Evolutionary conservation across 2,888 invertebrate genomes (phyloP), one percentile per base, ranked within the genome.

Genomic region (Lasius fuliginosus): DNA sequence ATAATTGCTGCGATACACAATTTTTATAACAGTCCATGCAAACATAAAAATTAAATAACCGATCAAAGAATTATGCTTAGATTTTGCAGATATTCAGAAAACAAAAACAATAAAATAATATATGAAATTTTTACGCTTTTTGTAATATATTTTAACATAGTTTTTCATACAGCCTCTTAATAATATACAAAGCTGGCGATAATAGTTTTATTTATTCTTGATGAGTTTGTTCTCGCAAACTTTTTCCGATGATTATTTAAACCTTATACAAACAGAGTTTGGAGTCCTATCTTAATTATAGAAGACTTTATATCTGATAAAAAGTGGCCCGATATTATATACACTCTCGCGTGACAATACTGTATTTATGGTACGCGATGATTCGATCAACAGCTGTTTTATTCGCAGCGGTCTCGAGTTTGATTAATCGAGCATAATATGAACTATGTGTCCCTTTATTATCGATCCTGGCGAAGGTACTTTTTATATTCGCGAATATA

Each of bases 341-440:
- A 12, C 18, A 15, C 40, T 36, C 11, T 69, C 42, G 30, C 56
- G 53, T 77, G 68, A 76, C 36, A n/a, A 69, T 30, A 15, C 9
- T 23, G 11, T 15, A 58, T 36, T 69, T 42, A 0, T 53, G n/a
- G 6, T 1, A 18, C 3, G 3, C n/a, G 30, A 77, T 69, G 11
- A 58, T 42, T 77, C 30, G 69, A 58, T 69, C 69, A 69, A 58
- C 69, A 58, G 42, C 40, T 42, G 42, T 42, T 77, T 71, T 40
- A 53, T 58, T 71, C 77, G 11, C 58, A 69, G n/a, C 40, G 15
- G 11, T 60, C 12, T 65, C 15, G 53, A 69, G 56, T 30, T 56
- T 71, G 58, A 79, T 77, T 77, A 77, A 77, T 77, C 3, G 40
- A 12, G 18, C 15, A 11, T 53, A 56, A 68, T 77, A 40, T 9